These are phyloP conservation scores for Achlya flavicornis DNA, from an alignment of 2,888 invertebrate genomes.

Conservation along the genomic window DNA sequence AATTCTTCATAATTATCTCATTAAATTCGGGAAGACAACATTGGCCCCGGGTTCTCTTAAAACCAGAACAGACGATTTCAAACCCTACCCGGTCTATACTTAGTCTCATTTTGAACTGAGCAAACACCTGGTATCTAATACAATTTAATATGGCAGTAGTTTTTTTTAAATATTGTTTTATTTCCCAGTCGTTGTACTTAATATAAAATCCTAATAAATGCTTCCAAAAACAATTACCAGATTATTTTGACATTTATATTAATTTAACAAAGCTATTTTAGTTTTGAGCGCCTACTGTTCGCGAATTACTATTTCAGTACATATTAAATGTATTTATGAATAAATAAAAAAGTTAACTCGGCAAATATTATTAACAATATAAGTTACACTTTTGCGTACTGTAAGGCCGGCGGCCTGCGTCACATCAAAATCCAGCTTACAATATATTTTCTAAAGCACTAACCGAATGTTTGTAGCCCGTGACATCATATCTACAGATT, in stretches of 20 bases:
- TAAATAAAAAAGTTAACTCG: background rate
- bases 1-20: background rate
- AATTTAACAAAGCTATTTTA: conserved; percentile 4
- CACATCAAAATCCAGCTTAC: background rate
- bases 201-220: conserved; percentile 28
- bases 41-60: background rate
- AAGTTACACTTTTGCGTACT: background rate
- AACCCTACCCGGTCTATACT: background rate
- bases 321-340: background rate
- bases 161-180: conserved; percentile 32
- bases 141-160: conserved; percentile 44
- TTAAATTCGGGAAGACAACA: conserved; percentile 2
- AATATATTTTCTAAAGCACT: background rate
- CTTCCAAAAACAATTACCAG: conserved; percentile 8
- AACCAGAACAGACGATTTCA: background rate
- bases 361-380: background rate
- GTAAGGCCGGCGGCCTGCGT: background rate
- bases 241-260: background rate
- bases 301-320: background rate
- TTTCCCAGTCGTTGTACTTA: conserved; percentile 51
- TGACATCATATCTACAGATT: background rate
- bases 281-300: conserved; percentile 15
- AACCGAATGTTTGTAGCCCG: background rate
- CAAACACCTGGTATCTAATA: conserved; percentile 7
- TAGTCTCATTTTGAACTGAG: conserved; percentile 1